These are phyloP conservation scores for Deroptyus accipitrinus DNA, from an alignment of 2,113 vertebrate species.

Conservation along the genomic window DNA sequence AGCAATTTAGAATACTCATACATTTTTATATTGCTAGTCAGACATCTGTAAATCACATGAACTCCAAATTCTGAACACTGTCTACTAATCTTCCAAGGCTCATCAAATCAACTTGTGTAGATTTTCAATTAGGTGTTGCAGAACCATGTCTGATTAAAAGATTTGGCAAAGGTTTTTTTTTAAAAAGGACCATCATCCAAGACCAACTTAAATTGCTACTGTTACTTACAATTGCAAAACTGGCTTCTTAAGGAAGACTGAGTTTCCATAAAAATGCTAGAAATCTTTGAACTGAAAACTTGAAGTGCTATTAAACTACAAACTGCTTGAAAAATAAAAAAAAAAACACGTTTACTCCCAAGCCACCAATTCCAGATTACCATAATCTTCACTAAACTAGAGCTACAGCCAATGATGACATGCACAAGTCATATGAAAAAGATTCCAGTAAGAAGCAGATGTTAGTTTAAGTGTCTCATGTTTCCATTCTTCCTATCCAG, in stretches of 20 bases:
- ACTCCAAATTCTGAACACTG: neutral
- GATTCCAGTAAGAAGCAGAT: neutral
- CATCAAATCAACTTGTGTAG: neutral
- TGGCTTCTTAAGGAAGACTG: neutral
- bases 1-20: neutral
- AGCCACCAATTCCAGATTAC: neutral
- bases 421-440: neutral
- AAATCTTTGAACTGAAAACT: neutral
- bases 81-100: conserved; percentile 2
- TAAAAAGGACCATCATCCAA: neutral
- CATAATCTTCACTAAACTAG: neutral
- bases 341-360: neutral
- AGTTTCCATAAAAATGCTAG: neutral
- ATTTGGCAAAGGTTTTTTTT: neutral
- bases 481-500: neutral
- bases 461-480: neutral
- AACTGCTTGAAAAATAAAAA: neutral
- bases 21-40: neutral
- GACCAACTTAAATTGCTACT: neutral
- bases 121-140: conserved; percentile 30
- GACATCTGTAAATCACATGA: neutral
- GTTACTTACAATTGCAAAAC: neutral
- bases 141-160: neutral
- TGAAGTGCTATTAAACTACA: neutral
- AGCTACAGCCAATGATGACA: neutral